These are phyloP conservation scores for Encarsia formosa DNA, from an alignment of 2,888 invertebrate species.

Conservation along the genomic window DNA sequence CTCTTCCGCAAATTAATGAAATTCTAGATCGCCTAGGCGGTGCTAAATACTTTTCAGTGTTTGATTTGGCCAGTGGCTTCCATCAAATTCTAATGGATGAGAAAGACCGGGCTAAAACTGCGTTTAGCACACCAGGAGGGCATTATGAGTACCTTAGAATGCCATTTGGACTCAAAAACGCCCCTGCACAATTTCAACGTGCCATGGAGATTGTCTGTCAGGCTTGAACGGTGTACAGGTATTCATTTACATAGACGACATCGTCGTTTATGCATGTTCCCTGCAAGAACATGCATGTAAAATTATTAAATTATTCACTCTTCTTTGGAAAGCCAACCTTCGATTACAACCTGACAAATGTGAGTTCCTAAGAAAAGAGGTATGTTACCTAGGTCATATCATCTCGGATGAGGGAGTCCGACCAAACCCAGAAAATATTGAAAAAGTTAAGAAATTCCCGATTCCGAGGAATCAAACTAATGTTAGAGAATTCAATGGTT, in stretches of 20 bases:
- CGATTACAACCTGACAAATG: no score
- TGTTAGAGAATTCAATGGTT: background rate
- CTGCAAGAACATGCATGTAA: background rate
- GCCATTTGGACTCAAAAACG: background rate
- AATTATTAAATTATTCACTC: no score
- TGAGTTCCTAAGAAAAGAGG: no score
- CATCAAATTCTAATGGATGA: no score
- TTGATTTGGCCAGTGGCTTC: background rate
- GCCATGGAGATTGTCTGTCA: background rate
- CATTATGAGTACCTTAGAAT: background rate
- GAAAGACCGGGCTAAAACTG: background rate
- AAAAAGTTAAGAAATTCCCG: constrained; percentile 3
- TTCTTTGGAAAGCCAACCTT: no score
- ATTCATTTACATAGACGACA: constrained; percentile 1
- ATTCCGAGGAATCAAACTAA: background rate
- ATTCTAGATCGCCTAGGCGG: no score
- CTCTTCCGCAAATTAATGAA: no score
- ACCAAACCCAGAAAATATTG: background rate
- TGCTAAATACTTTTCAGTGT: background rate
- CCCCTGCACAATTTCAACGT: background rate
- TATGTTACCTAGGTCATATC: constrained; percentile 7
- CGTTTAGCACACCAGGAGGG: background rate
- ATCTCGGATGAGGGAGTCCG: background rate
- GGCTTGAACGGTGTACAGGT: background rate
- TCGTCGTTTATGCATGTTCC: background rate